These are phyloP conservation scores for Leptopilina syphax DNA, from an alignment of 2,888 invertebrate species.

Conservation along the genomic window DNA sequence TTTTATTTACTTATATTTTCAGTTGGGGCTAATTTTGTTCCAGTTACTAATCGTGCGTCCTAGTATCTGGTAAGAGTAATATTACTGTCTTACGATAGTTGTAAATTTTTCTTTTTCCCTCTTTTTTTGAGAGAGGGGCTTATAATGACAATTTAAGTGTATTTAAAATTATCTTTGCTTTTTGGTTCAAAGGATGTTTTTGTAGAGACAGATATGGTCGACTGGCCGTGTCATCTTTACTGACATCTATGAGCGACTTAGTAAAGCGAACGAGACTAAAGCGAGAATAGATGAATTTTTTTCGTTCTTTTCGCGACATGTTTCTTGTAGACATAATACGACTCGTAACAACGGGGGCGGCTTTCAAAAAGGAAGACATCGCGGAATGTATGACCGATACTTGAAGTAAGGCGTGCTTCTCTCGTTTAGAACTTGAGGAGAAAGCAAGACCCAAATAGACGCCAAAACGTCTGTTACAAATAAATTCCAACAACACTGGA, in stretches of 20 bases:
- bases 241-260: slow-evolving; percentile 22
- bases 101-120: too few relatives aligned
- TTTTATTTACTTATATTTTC: too few relatives aligned
- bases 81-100: too few relatives aligned
- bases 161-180: neutral
- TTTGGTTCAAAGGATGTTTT: slow-evolving; percentile 2
- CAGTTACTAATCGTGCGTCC: too few relatives aligned
- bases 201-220: slow-evolving; percentile 2
- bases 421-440: slow-evolving; percentile 56
- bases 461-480: slow-evolving; percentile 3
- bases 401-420: slow-evolving; percentile 56
- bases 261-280: slow-evolving; percentile 7
- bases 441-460: slow-evolving; percentile 35
- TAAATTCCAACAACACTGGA: slow-evolving; percentile 9
- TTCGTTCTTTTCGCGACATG: slow-evolving; percentile 46
- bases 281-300: neutral
- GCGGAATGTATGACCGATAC: slow-evolving; percentile 67
- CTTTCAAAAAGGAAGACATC: slow-evolving; percentile 60
- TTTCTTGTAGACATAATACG: slow-evolving; percentile 68
- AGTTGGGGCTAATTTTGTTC: too few relatives aligned
- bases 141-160: neutral
- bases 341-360: slow-evolving; percentile 64
- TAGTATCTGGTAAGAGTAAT: too few relatives aligned
- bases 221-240: neutral
- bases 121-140: too few relatives aligned